A percentile compares a stretch with the other conserved stretches of the same genome.
These are phyloP conservation scores for Cryptus armator DNA, from an alignment of 2,888 invertebrate genomes.

Conservation along the genomic window DNA sequence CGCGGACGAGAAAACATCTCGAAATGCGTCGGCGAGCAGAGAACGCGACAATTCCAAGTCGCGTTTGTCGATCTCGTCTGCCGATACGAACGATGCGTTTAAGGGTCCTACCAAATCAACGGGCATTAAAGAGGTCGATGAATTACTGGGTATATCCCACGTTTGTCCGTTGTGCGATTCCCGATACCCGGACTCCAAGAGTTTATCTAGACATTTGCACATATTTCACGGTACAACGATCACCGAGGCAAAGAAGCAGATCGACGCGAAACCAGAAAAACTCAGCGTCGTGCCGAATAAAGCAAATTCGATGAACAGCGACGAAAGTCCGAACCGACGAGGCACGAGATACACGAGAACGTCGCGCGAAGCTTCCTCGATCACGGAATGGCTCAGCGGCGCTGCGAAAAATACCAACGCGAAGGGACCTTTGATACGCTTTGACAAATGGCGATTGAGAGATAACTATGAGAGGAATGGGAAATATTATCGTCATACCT, in stretches of 20 bases:
- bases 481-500: not conserved
- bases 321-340: not conserved
- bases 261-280: not conserved
- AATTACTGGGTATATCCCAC: not conserved
- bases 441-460: no score
- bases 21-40: not conserved
- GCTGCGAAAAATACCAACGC: no score
- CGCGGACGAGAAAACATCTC: not conserved
- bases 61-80: not conserved
- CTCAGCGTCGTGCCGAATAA: not conserved
- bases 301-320: not conserved
- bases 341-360: not conserved
- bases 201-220: constrained; percentile 10
- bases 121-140: not conserved
- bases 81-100: not conserved
- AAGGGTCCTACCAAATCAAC: not conserved
- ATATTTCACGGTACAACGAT: constrained; percentile 2
- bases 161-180: not conserved
- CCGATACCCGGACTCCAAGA: not conserved
- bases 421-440: no score
- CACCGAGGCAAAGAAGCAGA: not conserved
- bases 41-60: constrained; percentile 15
- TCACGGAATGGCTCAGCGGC: no score
- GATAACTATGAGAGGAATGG: not conserved
- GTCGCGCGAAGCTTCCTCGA: no score